Evolutionary conservation across 2,797 vertebrate genomes (phyloP).

Genomic region (Ibycter americanus): DNA sequence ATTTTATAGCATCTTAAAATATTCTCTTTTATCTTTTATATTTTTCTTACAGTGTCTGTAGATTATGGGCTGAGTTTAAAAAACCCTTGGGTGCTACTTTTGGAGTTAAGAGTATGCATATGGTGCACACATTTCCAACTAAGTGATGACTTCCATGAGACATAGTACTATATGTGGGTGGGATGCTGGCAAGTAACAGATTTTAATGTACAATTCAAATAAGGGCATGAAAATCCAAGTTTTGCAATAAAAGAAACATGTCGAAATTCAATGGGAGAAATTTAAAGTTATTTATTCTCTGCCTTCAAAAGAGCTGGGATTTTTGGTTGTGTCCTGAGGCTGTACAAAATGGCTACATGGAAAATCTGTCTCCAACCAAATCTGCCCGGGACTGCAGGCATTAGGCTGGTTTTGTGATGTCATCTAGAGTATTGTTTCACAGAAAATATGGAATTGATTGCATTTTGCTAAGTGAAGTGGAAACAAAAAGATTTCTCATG

Average conservation of each 20-base stretch:
- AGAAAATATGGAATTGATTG: conserved; percentile 66
- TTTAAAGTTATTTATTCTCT: conserved; percentile 30
- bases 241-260: conserved; percentile 55
- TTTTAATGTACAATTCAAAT: conserved; percentile 64
- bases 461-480: conserved; percentile 40
- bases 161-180: conserved; percentile 47
- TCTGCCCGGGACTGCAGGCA: conserved; percentile 35
- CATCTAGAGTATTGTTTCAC: conserved; percentile 61
- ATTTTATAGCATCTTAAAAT: conserved; percentile 76
- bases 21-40: conserved; percentile 79
- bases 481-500: conserved; percentile 50
- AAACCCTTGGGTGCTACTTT: conserved; percentile 78
- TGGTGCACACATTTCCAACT: conserved; percentile 75
- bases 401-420: conserved; percentile 59
- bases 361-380: conserved; percentile 65
- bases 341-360: conserved; percentile 45
- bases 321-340: conserved; percentile 53
- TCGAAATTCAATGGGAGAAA: conserved; percentile 13
- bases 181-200: conserved; percentile 54
- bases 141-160: conserved; percentile 69
- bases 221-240: conserved; percentile 54
- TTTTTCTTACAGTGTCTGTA: conserved; percentile 73
- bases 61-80: conserved; percentile 74
- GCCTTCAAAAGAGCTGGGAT: conserved; percentile 37
- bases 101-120: conserved; percentile 71